A percentile compares a stretch with the other conserved stretches of the same genome.
phyloP scores from a whole-genome alignment of 1,140 invertebrate genomes.

The Drosophila pseudoobscura region DNA sequence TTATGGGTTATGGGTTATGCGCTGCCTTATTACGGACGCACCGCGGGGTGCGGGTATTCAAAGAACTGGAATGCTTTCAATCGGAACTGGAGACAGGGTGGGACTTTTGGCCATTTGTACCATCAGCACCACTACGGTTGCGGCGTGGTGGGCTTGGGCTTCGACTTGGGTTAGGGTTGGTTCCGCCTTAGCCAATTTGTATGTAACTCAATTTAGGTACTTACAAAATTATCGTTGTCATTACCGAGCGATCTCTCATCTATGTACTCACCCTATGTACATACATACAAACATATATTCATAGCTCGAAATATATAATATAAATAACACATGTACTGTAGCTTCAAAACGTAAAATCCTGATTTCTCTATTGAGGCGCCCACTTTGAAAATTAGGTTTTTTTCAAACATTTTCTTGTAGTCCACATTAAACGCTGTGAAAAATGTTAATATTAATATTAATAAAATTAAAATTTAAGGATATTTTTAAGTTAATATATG shows the following conservation, averaged over 20 bases:
- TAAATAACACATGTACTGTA: not conserved
- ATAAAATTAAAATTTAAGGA: too few species aligned
- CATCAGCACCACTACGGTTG: not conserved
- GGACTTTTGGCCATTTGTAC: conserved; percentile 5
- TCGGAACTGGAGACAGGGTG: conserved; percentile 1
- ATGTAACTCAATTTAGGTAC: conserved; percentile 68
- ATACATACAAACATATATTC: too few species aligned
- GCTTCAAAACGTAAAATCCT: too few species aligned
- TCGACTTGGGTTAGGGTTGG: conserved; percentile 40
- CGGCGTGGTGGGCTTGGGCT: conserved; percentile 30
- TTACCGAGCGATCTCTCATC: conserved; percentile 17
- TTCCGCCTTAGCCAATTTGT: conserved; percentile 62
- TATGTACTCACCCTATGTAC: conserved; percentile 13
- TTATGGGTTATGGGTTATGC: conserved; percentile 5
- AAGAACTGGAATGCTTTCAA: conserved; percentile 40
- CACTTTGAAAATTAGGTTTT: too few species aligned
- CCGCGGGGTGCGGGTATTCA: conserved; percentile 39
- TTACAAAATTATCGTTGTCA: conserved; percentile 53
- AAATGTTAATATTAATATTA: too few species aligned
- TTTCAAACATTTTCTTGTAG: too few species aligned
- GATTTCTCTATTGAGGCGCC: too few species aligned
- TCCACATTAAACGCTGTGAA: too few species aligned
- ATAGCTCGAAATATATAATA: not conserved
- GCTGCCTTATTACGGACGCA: conserved; percentile 36
- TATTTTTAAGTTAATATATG: too few species aligned